These are phyloP conservation scores for Cygnus buccinator DNA, from an alignment of 2,113 vertebrate species.

Conservation along the genomic window DNA sequence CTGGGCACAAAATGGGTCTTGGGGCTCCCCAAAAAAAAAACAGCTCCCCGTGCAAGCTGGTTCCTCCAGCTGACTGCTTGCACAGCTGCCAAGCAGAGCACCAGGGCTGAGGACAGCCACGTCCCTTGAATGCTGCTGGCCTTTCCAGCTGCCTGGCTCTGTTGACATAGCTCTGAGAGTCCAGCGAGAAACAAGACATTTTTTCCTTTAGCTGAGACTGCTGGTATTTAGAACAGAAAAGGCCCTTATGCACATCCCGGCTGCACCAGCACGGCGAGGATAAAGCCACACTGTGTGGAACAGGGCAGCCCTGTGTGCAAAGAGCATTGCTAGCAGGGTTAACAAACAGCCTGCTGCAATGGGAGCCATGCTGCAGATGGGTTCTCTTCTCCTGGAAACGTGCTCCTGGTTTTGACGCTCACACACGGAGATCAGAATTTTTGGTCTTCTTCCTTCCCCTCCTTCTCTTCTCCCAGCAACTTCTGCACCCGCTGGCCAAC, in stretches of 20 bases:
- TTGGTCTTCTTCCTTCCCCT: background rate
- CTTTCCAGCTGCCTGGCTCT: background rate
- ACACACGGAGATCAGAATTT: too few species aligned
- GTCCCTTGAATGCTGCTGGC: rapidly evolving
- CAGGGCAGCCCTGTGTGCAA: constrained; percentile 38
- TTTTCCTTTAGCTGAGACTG: constrained; percentile 19
- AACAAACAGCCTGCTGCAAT: background rate
- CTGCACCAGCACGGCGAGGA: background rate
- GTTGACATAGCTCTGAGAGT: background rate
- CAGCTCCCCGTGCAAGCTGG: rapidly evolving
- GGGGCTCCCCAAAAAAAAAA: background rate
- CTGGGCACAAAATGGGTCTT: background rate
- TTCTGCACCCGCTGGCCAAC: too few species aligned
- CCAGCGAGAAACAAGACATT: background rate
- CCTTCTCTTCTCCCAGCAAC: background rate
- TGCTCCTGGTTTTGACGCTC: background rate
- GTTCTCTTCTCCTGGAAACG: background rate
- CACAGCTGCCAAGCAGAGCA: background rate
- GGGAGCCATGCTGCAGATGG: background rate
- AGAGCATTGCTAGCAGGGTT: background rate
- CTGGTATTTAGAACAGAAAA: constrained; percentile 33
- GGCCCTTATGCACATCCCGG: background rate
- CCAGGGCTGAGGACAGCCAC: background rate
- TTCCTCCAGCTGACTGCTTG: background rate
- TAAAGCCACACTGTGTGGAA: constrained; percentile 53